Conservation (phyloP, 2,888 invertebrate species). For the Adelphocoris suturalis region DNA sequence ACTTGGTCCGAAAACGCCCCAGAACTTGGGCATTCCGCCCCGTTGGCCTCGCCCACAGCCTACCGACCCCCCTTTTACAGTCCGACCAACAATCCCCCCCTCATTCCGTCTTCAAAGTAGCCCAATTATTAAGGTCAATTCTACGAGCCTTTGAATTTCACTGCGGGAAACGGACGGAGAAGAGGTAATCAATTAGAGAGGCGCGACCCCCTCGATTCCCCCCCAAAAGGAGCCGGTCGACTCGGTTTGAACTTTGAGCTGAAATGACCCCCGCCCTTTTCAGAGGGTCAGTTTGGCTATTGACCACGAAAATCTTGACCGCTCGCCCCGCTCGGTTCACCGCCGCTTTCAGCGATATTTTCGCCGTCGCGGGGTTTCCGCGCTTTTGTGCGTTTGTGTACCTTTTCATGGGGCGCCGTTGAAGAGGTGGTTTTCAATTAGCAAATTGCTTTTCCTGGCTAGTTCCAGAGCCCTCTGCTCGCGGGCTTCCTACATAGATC, state of each 20-base stretch:
- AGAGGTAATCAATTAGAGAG: conserved; percentile 63
- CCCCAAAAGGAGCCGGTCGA: conserved; percentile 15
- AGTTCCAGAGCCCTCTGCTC: too few species aligned
- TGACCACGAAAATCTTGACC: conserved; percentile 35
- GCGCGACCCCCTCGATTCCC: conserved; percentile 48
- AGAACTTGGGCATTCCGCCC: too few species aligned
- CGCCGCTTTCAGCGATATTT: conserved; percentile 26
- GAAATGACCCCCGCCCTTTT: conserved; percentile 55
- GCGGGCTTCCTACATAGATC: too few species aligned
- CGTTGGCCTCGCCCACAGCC: neutral
- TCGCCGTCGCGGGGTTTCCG: neutral
- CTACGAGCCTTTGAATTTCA: conserved; percentile 22
- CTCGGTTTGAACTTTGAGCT: conserved; percentile 52
- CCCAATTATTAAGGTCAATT: conserved; percentile 62
- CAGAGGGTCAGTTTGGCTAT: conserved; percentile 43
- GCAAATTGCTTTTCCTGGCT: neutral
- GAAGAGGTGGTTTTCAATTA: conserved; percentile 8
- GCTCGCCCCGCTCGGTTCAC: neutral
- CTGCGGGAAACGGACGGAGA: neutral
- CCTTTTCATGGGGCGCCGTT: neutral
- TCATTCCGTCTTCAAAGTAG: conserved; percentile 56
- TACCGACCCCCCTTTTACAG: neutral
- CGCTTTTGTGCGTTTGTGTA: conserved; percentile 6
- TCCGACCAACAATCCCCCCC: neutral
- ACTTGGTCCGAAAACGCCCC: too few species aligned